Evolutionary conservation across 2,888 invertebrate species (phyloP).

Genomic region (Drosophila antonietae): DNA sequence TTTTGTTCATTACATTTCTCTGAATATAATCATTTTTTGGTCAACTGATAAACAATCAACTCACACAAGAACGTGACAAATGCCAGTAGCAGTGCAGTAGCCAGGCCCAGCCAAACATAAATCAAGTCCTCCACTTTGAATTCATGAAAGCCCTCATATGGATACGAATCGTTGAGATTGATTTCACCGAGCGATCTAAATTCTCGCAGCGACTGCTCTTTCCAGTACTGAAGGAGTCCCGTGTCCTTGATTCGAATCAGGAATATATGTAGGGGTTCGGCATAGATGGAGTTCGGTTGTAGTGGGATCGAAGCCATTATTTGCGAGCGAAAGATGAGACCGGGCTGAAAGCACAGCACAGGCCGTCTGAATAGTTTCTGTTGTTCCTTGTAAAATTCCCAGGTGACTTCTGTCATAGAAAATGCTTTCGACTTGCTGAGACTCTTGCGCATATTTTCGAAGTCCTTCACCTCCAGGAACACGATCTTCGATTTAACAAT

Average conservation of each 20-base stretch:
- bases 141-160: constrained; percentile 35
- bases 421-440: constrained; percentile 45
- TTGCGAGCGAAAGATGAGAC: constrained; percentile 29
- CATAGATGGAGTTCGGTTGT: constrained; percentile 60
- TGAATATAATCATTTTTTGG: background rate
- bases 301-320: constrained; percentile 45
- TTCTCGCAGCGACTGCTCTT: constrained; percentile 33
- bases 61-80: constrained; percentile 43
- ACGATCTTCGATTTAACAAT: constrained; percentile 27
- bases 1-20: background rate
- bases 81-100: constrained; percentile 11
- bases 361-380: constrained; percentile 54
- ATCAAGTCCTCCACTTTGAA: constrained; percentile 59
- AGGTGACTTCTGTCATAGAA: constrained; percentile 34
- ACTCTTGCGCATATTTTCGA: background rate
- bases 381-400: constrained; percentile 39
- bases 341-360: constrained; percentile 29
- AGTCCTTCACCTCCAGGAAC: constrained; percentile 16
- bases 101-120: constrained; percentile 53
- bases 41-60: constrained; percentile 2
- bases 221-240: constrained; percentile 52
- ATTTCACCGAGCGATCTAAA: constrained; percentile 46
- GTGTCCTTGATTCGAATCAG: constrained; percentile 39
- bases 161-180: constrained; percentile 44
- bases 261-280: constrained; percentile 41